Evolutionary conservation across 2,888 invertebrate genomes (phyloP).

Genomic region (Agonopterix heracliana): DNA sequence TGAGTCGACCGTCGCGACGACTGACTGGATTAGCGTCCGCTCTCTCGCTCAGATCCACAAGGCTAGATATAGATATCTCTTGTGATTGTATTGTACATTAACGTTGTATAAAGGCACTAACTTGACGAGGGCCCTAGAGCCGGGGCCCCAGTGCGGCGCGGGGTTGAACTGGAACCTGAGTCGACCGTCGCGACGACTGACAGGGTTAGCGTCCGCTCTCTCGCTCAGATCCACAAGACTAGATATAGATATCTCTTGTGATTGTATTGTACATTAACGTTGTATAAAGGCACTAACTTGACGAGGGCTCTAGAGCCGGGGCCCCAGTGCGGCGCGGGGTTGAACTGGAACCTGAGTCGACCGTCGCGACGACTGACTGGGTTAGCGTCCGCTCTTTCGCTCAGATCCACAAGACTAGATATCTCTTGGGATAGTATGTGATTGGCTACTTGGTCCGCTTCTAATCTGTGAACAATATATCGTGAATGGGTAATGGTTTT

Average conservation of each 20-base stretch:
- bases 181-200: conserved; percentile 82
- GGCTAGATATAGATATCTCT: no score
- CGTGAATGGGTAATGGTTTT: not conserved
- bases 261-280: no score
- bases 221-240: conserved; percentile 59
- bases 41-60: conserved; percentile 71
- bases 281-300: conserved; percentile 79
- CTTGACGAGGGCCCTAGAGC: conserved; percentile 86
- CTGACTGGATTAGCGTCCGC: conserved; percentile 89
- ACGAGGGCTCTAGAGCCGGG: conserved; percentile 89
- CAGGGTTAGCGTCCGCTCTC: conserved; percentile 86
- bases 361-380: conserved; percentile 85
- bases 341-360: conserved; percentile 87
- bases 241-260: conserved; percentile 63
- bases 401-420: conserved; percentile 58
- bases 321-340: conserved; percentile 93
- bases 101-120: no score
- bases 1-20: no score
- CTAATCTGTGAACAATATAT: conserved; percentile 33
- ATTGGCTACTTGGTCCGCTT: conserved; percentile 64
- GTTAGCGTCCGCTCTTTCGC: conserved; percentile 82
- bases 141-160: conserved; percentile 93
- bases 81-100: no score
- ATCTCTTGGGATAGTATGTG: conserved; percentile 76
- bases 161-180: conserved; percentile 93